These are phyloP conservation scores for Bombus affinis DNA, from an alignment of 1,140 invertebrate species.

Conservation along the genomic window DNA sequence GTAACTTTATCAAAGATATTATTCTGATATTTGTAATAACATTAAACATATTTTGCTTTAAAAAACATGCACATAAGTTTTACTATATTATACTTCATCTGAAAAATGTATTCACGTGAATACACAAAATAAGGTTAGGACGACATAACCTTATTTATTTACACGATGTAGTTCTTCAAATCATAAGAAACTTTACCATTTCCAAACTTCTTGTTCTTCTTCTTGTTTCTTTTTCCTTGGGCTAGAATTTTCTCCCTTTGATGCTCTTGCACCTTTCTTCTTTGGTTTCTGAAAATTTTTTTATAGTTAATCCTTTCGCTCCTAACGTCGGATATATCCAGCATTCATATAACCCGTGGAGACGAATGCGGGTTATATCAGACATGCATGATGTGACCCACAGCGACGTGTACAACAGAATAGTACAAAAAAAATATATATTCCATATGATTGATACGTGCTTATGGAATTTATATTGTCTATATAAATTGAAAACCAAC, in stretches of 20 bases:
- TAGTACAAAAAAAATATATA: too few relatives aligned
- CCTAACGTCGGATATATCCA: too few relatives aligned
- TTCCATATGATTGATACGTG: too few relatives aligned
- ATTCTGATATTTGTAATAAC: not conserved
- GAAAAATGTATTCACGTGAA: too few relatives aligned
- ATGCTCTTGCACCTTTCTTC: constrained; percentile 57
- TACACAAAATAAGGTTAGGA: not conserved
- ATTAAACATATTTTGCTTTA: not conserved
- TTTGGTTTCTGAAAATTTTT: constrained; percentile 57
- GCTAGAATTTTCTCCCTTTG: constrained; percentile 72
- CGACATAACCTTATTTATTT: not conserved
- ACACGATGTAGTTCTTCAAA: not conserved
- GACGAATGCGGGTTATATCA: too few relatives aligned
- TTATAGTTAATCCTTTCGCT: not conserved
- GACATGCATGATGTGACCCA: too few relatives aligned
- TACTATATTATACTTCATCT: not conserved
- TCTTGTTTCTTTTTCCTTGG: constrained; percentile 89
- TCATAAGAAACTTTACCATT: constrained; percentile 87
- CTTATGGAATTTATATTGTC: too few relatives aligned
- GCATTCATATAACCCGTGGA: too few relatives aligned
- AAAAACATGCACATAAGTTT: not conserved
- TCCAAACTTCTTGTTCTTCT: constrained; percentile 95
- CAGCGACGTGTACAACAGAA: too few relatives aligned
- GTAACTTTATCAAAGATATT: not conserved
- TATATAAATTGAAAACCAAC: too few relatives aligned